A percentile compares a stretch with the other conserved stretches of the same genome.
phyloP scores from a whole-genome alignment of 2,113 vertebrate species.

The Pycnonotus jocosus region DNA sequence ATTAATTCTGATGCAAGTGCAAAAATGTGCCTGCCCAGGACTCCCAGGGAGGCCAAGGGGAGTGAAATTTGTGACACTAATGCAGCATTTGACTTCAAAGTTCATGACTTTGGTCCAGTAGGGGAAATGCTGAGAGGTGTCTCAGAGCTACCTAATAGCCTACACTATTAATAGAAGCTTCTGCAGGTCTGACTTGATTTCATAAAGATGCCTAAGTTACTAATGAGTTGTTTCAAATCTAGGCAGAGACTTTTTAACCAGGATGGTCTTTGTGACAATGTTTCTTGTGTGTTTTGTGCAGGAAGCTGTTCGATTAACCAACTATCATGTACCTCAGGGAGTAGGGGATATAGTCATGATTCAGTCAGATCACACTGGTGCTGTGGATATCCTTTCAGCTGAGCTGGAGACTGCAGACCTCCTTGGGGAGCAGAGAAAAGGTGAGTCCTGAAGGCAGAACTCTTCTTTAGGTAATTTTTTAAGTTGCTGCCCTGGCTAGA shows the following conservation, averaged over 20 bases:
- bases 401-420: constrained; percentile 74
- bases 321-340: constrained; percentile 65
- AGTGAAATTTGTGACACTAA: background rate
- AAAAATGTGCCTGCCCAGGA: background rate
- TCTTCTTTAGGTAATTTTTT: background rate
- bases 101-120: background rate
- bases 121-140: background rate
- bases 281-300: constrained; percentile 37
- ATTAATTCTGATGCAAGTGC: background rate
- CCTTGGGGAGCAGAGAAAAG: constrained; percentile 74
- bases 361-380: constrained; percentile 79
- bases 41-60: background rate
- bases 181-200: background rate
- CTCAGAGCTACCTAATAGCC: background rate
- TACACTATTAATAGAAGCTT: background rate
- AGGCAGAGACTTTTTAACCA: background rate
- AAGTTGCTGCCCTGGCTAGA: background rate
- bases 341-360: constrained; percentile 81
- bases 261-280: background rate
- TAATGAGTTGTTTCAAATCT: background rate
- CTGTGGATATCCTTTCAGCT: constrained; percentile 71
- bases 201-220: background rate
- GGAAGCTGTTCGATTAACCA: constrained; percentile 58
- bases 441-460: constrained; percentile 41
- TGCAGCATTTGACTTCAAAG: background rate